Base-by-base conservation (phyloP, 2,113 vertebrate species). In the Forbesichthys papilliferus region DNA sequence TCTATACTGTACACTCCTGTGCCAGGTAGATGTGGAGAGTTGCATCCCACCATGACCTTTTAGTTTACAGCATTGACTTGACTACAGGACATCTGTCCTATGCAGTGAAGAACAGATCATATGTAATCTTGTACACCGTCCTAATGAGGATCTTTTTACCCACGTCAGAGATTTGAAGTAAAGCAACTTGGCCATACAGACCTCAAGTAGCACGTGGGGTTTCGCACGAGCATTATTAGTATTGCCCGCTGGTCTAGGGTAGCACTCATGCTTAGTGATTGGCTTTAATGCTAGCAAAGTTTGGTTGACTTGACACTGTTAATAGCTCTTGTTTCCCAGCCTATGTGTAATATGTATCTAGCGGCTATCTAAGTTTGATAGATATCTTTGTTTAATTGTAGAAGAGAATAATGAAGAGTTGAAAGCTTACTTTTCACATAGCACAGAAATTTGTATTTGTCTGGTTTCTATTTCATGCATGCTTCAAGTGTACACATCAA, bases 151-250 rank as follows among this genome's bases (percentile, higher is more conserved):
- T 75, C 78, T 75, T 80, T 75, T 81, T 73, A 74, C 68, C 78
- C 77, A n/a, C 48, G 20, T 77, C 78, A 55, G 75, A 76, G 74
- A 69, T 79, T 79, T 86, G 85, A 89, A 70, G 74, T 77, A 71
- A 70, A 78, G 81, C 73, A 33, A 18, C 71, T 71, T 68, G 78
- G 73, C 69, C 75, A 80, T 73, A 68, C 72, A 63, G 55, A 61
- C 68, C 78, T 77, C 6, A 3, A 27, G 71, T 68, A 71, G 83
- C 89, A 88, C 88, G 77, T 88, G 85, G 79, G 73, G 61, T 75
- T 86, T 91, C 86, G 62, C 86, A 88, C 87, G 87, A 85, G 86
- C 69, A 75, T 78, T 75, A 75, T 78, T 75, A 84, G 73, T 62
- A 69, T 75, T 57, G 73, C 57, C 10, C 59, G 74, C 83, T 77